Conservation (phyloP, 2,113 vertebrate species). For the Brachionichthys hirsutus region DNA sequence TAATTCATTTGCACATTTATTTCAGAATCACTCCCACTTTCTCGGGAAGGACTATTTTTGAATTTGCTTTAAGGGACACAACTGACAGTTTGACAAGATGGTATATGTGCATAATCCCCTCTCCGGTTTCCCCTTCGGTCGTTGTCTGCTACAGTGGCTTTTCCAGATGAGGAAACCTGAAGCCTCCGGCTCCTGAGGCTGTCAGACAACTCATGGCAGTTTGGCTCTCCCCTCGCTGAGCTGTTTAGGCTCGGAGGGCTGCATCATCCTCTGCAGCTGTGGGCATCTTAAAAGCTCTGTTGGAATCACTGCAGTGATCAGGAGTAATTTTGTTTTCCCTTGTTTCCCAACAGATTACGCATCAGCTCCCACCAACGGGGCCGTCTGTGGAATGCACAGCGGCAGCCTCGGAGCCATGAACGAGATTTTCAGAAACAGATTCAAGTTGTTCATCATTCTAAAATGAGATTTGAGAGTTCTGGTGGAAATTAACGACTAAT, state of each 20-base stretch:
- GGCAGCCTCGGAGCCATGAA: constrained; percentile 14
- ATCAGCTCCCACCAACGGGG: constrained; percentile 47
- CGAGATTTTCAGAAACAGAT: background rate
- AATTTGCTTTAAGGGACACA: constrained; percentile 27
- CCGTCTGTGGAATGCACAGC: constrained; percentile 36
- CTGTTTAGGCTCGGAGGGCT: constrained; percentile 37
- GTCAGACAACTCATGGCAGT: constrained; percentile 58
- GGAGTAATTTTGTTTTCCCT: constrained; percentile 57
- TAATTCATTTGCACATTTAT: no score
- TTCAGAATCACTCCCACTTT: constrained; percentile 5
- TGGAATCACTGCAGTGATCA: constrained; percentile 40
- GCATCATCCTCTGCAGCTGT: constrained; percentile 42
- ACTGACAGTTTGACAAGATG: constrained; percentile 57
- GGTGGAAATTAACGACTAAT: background rate
- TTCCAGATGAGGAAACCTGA: constrained; percentile 69
- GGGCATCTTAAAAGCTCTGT: constrained; percentile 47
- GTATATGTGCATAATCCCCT: constrained; percentile 41
- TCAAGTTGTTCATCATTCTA: constrained; percentile 8
- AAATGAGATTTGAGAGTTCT: background rate
- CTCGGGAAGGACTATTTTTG: constrained; percentile 11
- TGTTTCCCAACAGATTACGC: constrained; percentile 54
- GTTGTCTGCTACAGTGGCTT: constrained; percentile 54
- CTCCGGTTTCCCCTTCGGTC: background rate
- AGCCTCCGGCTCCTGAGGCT: constrained; percentile 44
- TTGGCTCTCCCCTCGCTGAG: constrained; percentile 41